Percentiles rank a stretch among this genome's conserved stretches.
phyloP scores from a whole-genome alignment of 2,113 vertebrate genomes.

The Aphelocoma coerulescens region DNA sequence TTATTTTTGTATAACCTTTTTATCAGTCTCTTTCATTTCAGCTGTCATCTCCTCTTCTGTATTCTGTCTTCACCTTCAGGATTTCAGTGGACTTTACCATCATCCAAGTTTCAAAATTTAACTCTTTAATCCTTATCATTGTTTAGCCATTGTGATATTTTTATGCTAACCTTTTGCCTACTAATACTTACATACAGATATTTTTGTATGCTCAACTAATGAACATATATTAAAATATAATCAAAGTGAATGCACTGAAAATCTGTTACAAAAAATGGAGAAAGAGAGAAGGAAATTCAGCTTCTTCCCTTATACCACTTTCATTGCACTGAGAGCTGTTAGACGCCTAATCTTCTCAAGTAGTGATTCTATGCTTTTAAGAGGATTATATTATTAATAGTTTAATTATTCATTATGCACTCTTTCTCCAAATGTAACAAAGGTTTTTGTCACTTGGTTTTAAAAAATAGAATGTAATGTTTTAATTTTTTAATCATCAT shows the following conservation, averaged over 20 bases:
- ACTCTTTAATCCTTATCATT: background rate
- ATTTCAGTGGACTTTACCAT: background rate
- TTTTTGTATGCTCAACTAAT: slow-evolving; percentile 15
- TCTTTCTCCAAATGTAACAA: slow-evolving; percentile 57
- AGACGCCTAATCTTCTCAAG: slow-evolving; percentile 63
- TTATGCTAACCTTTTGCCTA: slow-evolving; percentile 16
- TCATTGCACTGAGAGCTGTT: slow-evolving; percentile 55
- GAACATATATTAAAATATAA: slow-evolving; percentile 53
- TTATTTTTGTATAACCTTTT: slow-evolving; percentile 19
- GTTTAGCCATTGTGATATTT: background rate
- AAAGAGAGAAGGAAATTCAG: background rate
- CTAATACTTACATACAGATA: background rate
- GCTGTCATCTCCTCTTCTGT: background rate
- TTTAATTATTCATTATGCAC: slow-evolving; percentile 71
- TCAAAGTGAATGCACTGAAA: slow-evolving; percentile 50
- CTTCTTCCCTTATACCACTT: slow-evolving; percentile 40
- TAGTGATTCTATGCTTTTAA: slow-evolving; percentile 67
- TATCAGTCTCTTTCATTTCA: background rate
- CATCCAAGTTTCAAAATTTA: background rate
- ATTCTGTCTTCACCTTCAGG: background rate
- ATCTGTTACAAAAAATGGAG: slow-evolving; percentile 17
- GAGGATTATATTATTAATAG: slow-evolving; percentile 72
- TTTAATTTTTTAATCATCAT: slow-evolving; percentile 48
- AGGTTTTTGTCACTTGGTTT: background rate
- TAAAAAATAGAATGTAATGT: slow-evolving; percentile 24